These are phyloP conservation scores for Tiaroga cobitis DNA, from an alignment of 2,797 vertebrate genomes.

Conservation along the genomic window DNA sequence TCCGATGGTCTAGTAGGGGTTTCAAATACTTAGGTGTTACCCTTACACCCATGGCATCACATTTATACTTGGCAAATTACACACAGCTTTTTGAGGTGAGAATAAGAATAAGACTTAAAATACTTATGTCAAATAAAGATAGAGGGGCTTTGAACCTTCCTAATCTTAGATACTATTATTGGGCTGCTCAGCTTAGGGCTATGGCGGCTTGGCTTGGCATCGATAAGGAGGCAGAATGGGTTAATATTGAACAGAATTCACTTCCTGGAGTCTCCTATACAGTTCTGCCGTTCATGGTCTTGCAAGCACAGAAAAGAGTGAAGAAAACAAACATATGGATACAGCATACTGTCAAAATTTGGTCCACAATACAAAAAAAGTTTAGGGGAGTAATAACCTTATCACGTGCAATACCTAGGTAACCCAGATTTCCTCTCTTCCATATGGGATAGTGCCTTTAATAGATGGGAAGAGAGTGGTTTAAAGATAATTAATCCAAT, in stretches of 20 bases:
- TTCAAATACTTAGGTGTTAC: too few relatives aligned
- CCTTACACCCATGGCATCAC: too few relatives aligned
- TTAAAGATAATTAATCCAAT: too few relatives aligned
- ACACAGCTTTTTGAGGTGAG: too few relatives aligned
- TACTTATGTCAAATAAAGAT: not conserved
- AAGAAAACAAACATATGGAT: not conserved
- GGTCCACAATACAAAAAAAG: not conserved
- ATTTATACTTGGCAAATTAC: too few relatives aligned
- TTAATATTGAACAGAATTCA: constrained; percentile 1
- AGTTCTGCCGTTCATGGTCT: not conserved
- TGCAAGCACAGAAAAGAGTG: not conserved
- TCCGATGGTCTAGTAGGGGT: too few relatives aligned
- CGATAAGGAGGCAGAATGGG: not conserved
- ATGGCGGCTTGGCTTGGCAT: not conserved
- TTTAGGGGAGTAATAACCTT: not conserved
- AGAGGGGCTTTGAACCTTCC: not conserved
- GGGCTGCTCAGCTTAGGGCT: not conserved
- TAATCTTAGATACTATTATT: not conserved
- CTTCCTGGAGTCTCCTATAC: not conserved
- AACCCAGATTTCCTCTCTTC: too few relatives aligned
- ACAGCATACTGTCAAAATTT: not conserved
- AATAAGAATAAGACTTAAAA: not conserved
- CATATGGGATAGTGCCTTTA: too few relatives aligned
- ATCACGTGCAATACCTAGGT: too few relatives aligned
- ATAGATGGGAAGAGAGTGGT: too few relatives aligned